Percentiles rank a stretch among this genome's conserved stretches.
Conservation (phyloP, 2,888 invertebrate genomes). For the Archips xylosteana region DNA sequence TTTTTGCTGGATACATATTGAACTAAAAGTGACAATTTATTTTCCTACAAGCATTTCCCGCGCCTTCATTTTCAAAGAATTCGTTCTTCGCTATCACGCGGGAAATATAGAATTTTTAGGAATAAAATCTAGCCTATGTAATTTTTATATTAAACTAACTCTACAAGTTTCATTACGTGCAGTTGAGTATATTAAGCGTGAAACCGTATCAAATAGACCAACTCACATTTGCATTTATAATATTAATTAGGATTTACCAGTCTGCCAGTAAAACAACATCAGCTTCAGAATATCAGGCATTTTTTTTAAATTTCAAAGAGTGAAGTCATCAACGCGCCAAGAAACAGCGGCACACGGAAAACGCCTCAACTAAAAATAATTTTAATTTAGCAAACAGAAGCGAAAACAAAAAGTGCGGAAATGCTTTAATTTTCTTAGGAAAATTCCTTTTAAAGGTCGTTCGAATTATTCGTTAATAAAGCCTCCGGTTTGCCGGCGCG, state of each 20-base stretch:
- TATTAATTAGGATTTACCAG: not conserved
- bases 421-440: slow-evolving; percentile 77
- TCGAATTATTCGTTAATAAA: slow-evolving; percentile 80
- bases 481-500: slow-evolving; percentile 58
- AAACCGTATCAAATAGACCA: too few species aligned
- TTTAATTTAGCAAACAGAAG: slow-evolving; percentile 57
- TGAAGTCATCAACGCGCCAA: slow-evolving; percentile 29
- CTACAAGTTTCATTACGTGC: too few species aligned
- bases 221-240: too few species aligned
- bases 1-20: too few species aligned
- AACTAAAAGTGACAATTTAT: not conserved
- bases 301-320: slow-evolving; percentile 16
- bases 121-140: too few species aligned
- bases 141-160: too few species aligned
- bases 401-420: slow-evolving; percentile 68
- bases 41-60: not conserved
- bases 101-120: too few species aligned
- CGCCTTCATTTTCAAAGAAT: too few species aligned
- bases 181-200: too few species aligned
- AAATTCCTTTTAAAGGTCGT: slow-evolving; percentile 65
- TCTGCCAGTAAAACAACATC: not conserved
- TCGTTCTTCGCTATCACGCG: too few species aligned
- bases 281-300: not conserved
- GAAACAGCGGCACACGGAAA: slow-evolving; percentile 54
- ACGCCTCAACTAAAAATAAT: slow-evolving; percentile 64